Conservation (phyloP, 2,888 invertebrate genomes). For the Argynnis bischoffii region DNA sequence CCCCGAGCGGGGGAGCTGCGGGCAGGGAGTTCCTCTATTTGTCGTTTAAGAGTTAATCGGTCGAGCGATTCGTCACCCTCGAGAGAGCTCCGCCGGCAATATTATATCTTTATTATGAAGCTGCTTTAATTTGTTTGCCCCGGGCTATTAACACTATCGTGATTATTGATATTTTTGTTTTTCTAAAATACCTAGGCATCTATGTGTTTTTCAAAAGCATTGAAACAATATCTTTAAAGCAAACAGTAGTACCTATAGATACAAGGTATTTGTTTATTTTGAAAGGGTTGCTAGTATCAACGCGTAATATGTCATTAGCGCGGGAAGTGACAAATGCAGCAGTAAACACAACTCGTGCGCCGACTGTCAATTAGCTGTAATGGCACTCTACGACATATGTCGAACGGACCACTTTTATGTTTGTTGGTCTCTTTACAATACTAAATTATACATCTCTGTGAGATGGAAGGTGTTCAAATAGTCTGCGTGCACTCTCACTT, state of each 20-base stretch:
- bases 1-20: slow-evolving; percentile 68
- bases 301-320: slow-evolving; percentile 67
- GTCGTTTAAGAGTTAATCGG: slow-evolving; percentile 83
- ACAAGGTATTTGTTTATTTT: slow-evolving; percentile 60
- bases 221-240: too few species aligned
- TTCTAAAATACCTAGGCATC: slow-evolving; percentile 35
- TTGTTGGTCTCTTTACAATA: slow-evolving; percentile 70
- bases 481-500: slow-evolving; percentile 5
- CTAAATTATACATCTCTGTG: slow-evolving; percentile 59
- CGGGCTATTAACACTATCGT: slow-evolving; percentile 72
- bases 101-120: slow-evolving; percentile 80
- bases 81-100: slow-evolving; percentile 71
- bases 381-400: slow-evolving; percentile 73
- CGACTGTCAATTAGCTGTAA: slow-evolving; percentile 74
- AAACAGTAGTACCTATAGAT: too few species aligned
- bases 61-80: slow-evolving; percentile 80
- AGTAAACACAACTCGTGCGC: slow-evolving; percentile 65
- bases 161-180: slow-evolving; percentile 79
- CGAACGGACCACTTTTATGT: slow-evolving; percentile 64
- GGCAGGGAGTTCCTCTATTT: slow-evolving; percentile 80
- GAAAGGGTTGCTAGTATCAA: slow-evolving; percentile 55
- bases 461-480: slow-evolving; percentile 22
- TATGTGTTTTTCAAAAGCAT: not conserved
- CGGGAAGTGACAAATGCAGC: slow-evolving; percentile 75
- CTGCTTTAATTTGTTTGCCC: slow-evolving; percentile 59